These are phyloP conservation scores for Temnothorax nylanderi DNA, from an alignment of 1,140 invertebrate genomes.

Conservation along the genomic window DNA sequence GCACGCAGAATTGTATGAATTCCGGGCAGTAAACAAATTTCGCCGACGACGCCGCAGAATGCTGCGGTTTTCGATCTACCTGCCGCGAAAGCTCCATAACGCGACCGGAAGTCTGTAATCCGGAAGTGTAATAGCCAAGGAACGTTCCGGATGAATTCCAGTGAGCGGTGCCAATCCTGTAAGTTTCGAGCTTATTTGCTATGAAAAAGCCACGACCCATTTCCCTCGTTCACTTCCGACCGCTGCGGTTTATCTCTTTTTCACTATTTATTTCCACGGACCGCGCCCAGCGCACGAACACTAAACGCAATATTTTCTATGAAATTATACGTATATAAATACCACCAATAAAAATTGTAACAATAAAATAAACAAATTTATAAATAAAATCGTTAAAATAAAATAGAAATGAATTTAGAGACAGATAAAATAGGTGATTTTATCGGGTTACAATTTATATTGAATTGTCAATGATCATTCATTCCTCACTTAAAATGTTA, in stretches of 20 bases:
- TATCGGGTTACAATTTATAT: background rate
- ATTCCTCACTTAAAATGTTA: background rate
- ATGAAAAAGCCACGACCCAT: conserved; percentile 30
- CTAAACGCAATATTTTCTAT: conserved; percentile 9
- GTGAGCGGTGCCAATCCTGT: conserved; percentile 37
- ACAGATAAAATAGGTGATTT: background rate
- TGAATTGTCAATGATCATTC: background rate
- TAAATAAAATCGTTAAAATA: background rate
- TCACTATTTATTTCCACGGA: conserved; percentile 40
- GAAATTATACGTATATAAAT: background rate
- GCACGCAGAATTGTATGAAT: conserved; percentile 48
- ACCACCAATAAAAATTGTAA: background rate
- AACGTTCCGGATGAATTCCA: conserved; percentile 20
- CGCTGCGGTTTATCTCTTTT: conserved; percentile 5
- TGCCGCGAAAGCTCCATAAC: conserved; percentile 43
- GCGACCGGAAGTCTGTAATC: conserved; percentile 13
- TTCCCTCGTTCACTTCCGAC: conserved; percentile 23
- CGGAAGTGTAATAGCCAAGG: conserved; percentile 25
- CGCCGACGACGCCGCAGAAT: conserved; percentile 46
- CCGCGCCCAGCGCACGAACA: background rate
- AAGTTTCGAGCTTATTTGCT: conserved; percentile 49
- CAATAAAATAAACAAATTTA: conserved; percentile 8
- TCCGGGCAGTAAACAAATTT: conserved; percentile 50
- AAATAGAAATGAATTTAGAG: background rate
- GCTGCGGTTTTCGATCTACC: conserved; percentile 30